phyloP scores from a whole-genome alignment of 37 sponge, comb jelly and placozoan genomes.

The Eunapius fragilis region DNA sequence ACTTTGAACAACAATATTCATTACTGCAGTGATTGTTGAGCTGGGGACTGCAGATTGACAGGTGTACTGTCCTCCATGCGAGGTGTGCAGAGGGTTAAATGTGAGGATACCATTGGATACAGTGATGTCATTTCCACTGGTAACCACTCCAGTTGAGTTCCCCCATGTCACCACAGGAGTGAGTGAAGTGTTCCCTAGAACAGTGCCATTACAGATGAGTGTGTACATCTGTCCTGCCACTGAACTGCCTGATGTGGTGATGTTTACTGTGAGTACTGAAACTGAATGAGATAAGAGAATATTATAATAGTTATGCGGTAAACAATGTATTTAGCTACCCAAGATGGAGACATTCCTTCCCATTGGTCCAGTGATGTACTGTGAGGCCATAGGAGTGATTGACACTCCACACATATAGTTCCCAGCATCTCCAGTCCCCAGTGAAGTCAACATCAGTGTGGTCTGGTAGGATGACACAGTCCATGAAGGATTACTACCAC shows the following conservation, averaged over 20 bases:
- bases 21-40: not conserved
- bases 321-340: not conserved
- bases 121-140: not conserved
- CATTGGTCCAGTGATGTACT: no score
- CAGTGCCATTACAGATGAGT: not conserved
- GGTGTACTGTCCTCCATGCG: conserved; percentile 12
- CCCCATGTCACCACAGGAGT: not conserved
- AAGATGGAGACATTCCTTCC: not conserved
- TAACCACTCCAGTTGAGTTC: not conserved
- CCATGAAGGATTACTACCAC: not conserved
- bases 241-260: not conserved
- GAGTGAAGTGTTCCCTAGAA: not conserved
- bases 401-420: no score
- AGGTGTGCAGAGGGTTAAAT: not conserved
- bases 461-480: not conserved
- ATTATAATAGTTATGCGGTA: not conserved
- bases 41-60: not conserved
- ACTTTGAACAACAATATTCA: not conserved
- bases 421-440: no score
- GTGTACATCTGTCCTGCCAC: conserved; percentile 3
- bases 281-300: not conserved
- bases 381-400: no score
- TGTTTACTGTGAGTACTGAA: not conserved
- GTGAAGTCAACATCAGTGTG: not conserved
- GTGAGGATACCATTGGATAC: not conserved